phyloP scores from a whole-genome alignment of 1,140 invertebrate genomes.

The Piezodorus guildinii region DNA sequence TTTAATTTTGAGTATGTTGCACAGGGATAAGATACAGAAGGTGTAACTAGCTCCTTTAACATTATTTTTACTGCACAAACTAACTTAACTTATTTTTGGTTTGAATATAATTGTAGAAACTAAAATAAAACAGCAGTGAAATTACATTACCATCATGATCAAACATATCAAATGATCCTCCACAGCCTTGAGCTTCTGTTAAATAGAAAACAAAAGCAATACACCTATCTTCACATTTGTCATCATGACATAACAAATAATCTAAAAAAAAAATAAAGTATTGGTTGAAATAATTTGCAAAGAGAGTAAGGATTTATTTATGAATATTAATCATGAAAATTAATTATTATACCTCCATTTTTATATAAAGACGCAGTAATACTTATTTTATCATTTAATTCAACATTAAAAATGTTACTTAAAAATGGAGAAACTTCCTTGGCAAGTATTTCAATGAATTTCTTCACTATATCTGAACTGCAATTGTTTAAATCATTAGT shows the following conservation, averaged over 20 bases:
- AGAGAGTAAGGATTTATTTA: neutral
- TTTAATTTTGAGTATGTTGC: too few species aligned
- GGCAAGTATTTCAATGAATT: conserved; percentile 12
- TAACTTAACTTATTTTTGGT: too few species aligned
- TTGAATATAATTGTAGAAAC: neutral
- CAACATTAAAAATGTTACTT: conserved; percentile 10
- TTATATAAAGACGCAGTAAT: conserved; percentile 19
- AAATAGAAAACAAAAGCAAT: conserved; percentile 30
- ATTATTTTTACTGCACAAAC: too few species aligned
- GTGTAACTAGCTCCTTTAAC: too few species aligned
- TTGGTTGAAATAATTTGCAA: neutral
- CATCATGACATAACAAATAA: conserved; percentile 30
- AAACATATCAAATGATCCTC: conserved; percentile 28
- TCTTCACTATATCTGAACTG: neutral
- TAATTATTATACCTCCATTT: conserved; percentile 14
- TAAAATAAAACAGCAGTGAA: neutral
- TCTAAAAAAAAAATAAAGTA: conserved; percentile 22
- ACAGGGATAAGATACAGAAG: too few species aligned
- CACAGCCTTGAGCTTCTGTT: conserved; percentile 23
- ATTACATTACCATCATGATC: conserved; percentile 16
- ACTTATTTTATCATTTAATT: conserved; percentile 17
- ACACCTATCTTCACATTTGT: conserved; percentile 27
- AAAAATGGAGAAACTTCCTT: conserved; percentile 8
- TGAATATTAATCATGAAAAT: neutral
- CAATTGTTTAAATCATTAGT: conserved; percentile 7